phyloP scores from a whole-genome alignment of 2,113 vertebrate genomes.

The Irena cyanogastra region DNA sequence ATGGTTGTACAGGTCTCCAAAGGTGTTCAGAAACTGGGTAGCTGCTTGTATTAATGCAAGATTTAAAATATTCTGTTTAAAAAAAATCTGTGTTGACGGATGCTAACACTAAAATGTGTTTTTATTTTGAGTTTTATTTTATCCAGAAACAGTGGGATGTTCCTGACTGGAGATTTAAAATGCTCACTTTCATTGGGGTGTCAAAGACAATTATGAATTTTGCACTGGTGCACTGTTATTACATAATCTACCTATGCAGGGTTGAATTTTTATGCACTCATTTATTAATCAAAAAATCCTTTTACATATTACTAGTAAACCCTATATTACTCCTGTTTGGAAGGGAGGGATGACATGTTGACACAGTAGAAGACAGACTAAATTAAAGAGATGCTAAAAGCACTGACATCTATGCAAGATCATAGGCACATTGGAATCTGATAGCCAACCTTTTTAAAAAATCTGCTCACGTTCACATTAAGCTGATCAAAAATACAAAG shows the following conservation, averaged over 20 bases:
- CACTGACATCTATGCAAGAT: neutral
- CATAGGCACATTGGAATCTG: neutral
- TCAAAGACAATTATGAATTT: conserved; percentile 9
- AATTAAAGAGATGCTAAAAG: neutral
- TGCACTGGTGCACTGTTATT: neutral
- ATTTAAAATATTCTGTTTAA: neutral
- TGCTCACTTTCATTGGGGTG: neutral
- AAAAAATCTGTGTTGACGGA: neutral
- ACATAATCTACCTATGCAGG: neutral
- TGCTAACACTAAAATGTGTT: neutral
- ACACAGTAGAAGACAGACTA: neutral
- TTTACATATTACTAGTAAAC: neutral
- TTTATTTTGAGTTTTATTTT: neutral
- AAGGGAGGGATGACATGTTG: neutral
- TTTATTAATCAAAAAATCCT: neutral
- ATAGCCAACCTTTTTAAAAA: neutral
- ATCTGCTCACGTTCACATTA: neutral
- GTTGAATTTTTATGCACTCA: neutral
- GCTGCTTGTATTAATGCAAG: neutral
- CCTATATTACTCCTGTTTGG: neutral
- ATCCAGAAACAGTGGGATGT: neutral
- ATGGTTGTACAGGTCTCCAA: neutral
- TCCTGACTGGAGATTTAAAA: neutral
- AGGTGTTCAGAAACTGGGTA: neutral
- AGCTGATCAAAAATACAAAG: neutral